These are phyloP conservation scores for Sclerurus mexicanus DNA, from an alignment of 2,113 vertebrate genomes.

Conservation along the genomic window DNA sequence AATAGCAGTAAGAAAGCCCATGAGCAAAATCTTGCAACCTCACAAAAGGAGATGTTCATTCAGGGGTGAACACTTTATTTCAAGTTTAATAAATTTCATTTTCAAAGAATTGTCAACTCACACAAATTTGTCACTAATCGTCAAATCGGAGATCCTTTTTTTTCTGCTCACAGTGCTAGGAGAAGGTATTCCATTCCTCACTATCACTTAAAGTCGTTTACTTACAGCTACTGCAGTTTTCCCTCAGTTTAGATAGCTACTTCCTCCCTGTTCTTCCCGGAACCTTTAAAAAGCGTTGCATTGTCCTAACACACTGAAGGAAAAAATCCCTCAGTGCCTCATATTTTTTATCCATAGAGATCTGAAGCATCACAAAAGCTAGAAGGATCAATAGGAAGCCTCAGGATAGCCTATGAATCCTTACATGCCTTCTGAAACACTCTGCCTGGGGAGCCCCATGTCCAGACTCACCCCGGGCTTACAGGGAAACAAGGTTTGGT, in stretches of 20 bases:
- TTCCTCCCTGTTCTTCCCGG: background rate
- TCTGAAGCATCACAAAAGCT: background rate
- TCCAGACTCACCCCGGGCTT: background rate
- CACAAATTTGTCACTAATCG: constrained; percentile 54
- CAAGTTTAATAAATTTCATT: constrained; percentile 67
- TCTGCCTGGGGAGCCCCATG: background rate
- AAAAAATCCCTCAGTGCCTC: background rate
- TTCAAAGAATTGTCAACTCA: constrained; percentile 50
- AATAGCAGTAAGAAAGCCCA: constrained; percentile 46
- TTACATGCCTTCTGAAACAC: background rate
- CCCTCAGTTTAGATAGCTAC: background rate
- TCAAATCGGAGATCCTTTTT: background rate
- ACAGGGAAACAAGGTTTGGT: background rate
- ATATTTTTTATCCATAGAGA: background rate
- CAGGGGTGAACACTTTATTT: constrained; percentile 50
- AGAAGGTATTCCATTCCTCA: background rate
- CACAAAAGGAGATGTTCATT: constrained; percentile 34
- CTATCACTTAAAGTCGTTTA: background rate
- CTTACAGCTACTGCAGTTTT: background rate
- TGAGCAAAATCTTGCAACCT: constrained; percentile 53
- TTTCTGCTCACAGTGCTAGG: background rate
- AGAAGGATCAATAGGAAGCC: background rate
- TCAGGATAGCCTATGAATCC: background rate
- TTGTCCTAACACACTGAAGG: background rate
- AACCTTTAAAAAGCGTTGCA: background rate